Evolutionary conservation across 2,797 vertebrate species (phyloP), one percentile per base, ranked within the genome.

Genomic region (Galagoides demidoff): DNA sequence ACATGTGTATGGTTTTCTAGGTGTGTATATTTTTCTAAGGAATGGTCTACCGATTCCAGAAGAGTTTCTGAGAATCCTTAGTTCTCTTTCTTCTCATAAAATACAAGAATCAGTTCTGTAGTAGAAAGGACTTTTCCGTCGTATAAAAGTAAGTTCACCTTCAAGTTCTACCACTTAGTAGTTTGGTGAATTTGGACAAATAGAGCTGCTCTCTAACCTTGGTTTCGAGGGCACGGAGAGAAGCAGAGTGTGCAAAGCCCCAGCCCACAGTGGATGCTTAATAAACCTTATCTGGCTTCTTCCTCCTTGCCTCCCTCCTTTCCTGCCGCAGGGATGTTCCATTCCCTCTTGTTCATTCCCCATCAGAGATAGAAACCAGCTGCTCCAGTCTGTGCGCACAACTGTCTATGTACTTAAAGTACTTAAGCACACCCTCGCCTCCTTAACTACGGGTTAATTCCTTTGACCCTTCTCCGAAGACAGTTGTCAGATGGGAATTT

Each of bases 391-490:
- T 89, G 34, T 66, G 43, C 57, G 89, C 66, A 39, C 78, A 94
- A 90, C 95, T 91, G 89, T 71, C 86, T 70, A 34, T 85, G 76
- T 66, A 85, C 94, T 95, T 92, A 31, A 94, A 90, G 93, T 76
- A 68, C 92, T 96, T 95, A 89, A 94, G 91, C 83, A 85, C 88
- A 85, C 84, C 92, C 95, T 96, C 71, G 84, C 77, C 94, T 94
- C 68, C 94, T 96, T 96, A 85, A 85, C 86, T 64, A 3, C 13
- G 13, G 97, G 97, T 97, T 97, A 97, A 98, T 96, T 94, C 97
- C 89, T 95, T 88, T 97, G 97, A 96, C 97, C 97, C 93, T 92
- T 63, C 93, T 85, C 73, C 25, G 0, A 59, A 95, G 95, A 90
- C 96, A 83, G 86, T 96, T 94, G 95, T 97, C 91, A 92, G 92